phyloP scores from a whole-genome alignment of 2,888 invertebrate genomes.

The Thecocarcelia acutangulata region DNA sequence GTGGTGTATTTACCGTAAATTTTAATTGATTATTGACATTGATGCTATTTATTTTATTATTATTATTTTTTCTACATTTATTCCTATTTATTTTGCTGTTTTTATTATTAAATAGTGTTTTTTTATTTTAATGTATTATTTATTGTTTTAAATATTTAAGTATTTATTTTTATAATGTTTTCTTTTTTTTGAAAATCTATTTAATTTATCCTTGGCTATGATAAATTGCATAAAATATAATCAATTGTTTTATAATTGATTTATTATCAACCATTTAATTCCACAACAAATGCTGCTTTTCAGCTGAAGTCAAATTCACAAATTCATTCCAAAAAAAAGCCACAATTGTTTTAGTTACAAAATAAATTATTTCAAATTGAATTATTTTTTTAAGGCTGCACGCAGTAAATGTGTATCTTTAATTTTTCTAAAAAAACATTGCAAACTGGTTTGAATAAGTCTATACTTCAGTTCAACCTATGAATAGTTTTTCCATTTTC shows the following conservation, averaged over 20 bases:
- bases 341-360: background rate
- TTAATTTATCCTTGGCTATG: slow-evolving; percentile 50
- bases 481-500: too few relatives aligned
- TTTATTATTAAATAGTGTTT: background rate
- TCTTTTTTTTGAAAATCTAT: slow-evolving; percentile 38
- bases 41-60: slow-evolving; percentile 41
- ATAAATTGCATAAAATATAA: slow-evolving; percentile 49
- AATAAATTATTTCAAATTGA: slow-evolving; percentile 22
- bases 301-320: background rate
- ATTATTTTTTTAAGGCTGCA: slow-evolving; percentile 4
- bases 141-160: slow-evolving; percentile 10
- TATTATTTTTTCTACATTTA: slow-evolving; percentile 1
- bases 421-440: too few relatives aligned
- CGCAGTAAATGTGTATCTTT: too few relatives aligned
- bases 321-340: slow-evolving; percentile 2
- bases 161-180: slow-evolving; percentile 3
- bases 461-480: too few relatives aligned
- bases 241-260: slow-evolving; percentile 52
- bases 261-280: slow-evolving; percentile 49
- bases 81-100: background rate
- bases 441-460: too few relatives aligned
- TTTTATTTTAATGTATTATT: background rate
- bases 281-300: slow-evolving; percentile 20
- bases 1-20: slow-evolving; percentile 22
- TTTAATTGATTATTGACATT: slow-evolving; percentile 56